These are phyloP conservation scores for Ursus arctos DNA, from an alignment of 2,113 vertebrate species.

Conservation along the genomic window DNA sequence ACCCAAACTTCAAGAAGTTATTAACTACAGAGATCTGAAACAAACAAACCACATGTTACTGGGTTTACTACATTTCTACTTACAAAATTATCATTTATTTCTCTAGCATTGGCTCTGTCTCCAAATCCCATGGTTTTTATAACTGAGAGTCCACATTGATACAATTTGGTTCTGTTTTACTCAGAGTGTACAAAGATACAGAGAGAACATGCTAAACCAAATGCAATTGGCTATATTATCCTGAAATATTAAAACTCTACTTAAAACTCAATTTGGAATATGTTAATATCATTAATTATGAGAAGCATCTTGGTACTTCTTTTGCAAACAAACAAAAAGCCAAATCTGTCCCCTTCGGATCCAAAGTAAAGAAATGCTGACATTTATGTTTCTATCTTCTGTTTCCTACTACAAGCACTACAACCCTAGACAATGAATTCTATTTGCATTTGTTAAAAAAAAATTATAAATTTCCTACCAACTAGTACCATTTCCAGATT, in stretches of 20 bases:
- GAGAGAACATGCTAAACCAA: not conserved
- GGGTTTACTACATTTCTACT: conserved; percentile 49
- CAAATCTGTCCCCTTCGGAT: not conserved
- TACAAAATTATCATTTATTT: conserved; percentile 54
- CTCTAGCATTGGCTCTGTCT: conserved; percentile 17
- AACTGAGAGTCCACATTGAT: not conserved
- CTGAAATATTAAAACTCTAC: conserved; percentile 30
- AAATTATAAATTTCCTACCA: not conserved
- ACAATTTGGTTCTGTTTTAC: conserved; percentile 23
- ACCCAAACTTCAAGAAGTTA: conserved; percentile 97
- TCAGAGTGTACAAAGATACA: conserved; percentile 38
- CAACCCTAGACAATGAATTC: not conserved
- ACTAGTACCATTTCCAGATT: conserved; percentile 16
- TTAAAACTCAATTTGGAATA: conserved; percentile 44
- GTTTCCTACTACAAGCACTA: not conserved
- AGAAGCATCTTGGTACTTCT: not conserved
- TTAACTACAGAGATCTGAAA: conserved; percentile 97
- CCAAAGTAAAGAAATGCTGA: not conserved
- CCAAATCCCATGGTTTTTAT: conserved; percentile 40
- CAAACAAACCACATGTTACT: conserved; percentile 63
- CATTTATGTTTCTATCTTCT: not conserved
- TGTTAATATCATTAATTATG: not conserved
- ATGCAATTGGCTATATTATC: not conserved
- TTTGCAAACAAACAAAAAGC: not conserved
- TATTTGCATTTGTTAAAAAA: not conserved